Base-by-base conservation (phyloP, 2,113 vertebrate species). In the Sebastes schlegelii region DNA sequence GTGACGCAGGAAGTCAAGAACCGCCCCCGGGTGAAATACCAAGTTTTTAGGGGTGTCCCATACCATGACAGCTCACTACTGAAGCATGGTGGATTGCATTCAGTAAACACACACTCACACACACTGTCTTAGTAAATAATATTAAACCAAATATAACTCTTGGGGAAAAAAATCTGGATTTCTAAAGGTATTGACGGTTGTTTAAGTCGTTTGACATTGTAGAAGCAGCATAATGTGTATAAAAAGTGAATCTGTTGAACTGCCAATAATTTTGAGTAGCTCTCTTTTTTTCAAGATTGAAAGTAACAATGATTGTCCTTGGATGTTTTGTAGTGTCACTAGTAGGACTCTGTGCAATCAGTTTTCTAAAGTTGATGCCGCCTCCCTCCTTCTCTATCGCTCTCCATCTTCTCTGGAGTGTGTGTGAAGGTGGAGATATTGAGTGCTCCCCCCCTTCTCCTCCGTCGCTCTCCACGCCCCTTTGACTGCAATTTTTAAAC, bases 401-500 rank as follows among this genome's bases (percentile, higher is more conserved):
- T 51, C 63, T 81, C 64, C 66, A 79, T 91, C 82, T 74, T 77
- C 66, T 62, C 69, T 63, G 26, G 13, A 26, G 74, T 67, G 68
- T 72, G 69, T 80, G 82, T 57, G 26, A 46, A 82, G 62, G 61
- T 74, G 17, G 69, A 79, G 61, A 60, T 63, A 88, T 43, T 48
- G 60, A 13, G 12, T 14, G 2, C 58, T 16, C 51, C 43, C 40
- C 43, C 48, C 42, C 17, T 40, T 0, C 48, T 46, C 0, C 46
- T 77, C 23, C 2, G 8, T 12, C 57, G 8, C 61, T 77, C 79
- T 73, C 21, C 40, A 66, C 48, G 16, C 58, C 77, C 54, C 40
- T 67, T 48, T 63, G 40, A 69, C 86, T 75, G 80, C 66, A 84
- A 72, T 86, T 81, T 86, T 71, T 55, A 79, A 83, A 86, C 79